Percentiles rank a stretch among this genome's conserved stretches.
These are phyloP conservation scores for Bombyx mori DNA, from an alignment of 1,140 invertebrate genomes.

Conservation along the genomic window ASM3026992v2 NC_085123.1:16852001-16852500, in stretches of 20 bases:
- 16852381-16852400: conserved; percentile 76
- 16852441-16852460: conserved; percentile 72
- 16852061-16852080: conserved; percentile 92
- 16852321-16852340: conserved; percentile 80
- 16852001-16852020: conserved; percentile 86
- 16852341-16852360: conserved; percentile 83
- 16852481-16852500: no score
- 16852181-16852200: conserved; percentile 83
- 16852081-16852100: conserved; percentile 92
- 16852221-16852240: conserved; percentile 94
- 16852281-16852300: conserved; percentile 91
- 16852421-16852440: conserved; percentile 78
- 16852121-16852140: conserved; percentile 84
- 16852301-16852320: conserved; percentile 88
- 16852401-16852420: conserved; percentile 79
- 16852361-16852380: conserved; percentile 75
- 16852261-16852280: conserved; percentile 93
- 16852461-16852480: no score
- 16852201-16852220: conserved; percentile 89
- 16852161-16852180: conserved; percentile 88
- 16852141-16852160: conserved; percentile 77
- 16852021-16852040: conserved; percentile 87
- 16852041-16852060: conserved; percentile 93
- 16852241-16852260: conserved; percentile 93
- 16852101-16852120: conserved; percentile 90